phyloP scores from a whole-genome alignment of 2,888 invertebrate species.

The Meteorus colon region DNA sequence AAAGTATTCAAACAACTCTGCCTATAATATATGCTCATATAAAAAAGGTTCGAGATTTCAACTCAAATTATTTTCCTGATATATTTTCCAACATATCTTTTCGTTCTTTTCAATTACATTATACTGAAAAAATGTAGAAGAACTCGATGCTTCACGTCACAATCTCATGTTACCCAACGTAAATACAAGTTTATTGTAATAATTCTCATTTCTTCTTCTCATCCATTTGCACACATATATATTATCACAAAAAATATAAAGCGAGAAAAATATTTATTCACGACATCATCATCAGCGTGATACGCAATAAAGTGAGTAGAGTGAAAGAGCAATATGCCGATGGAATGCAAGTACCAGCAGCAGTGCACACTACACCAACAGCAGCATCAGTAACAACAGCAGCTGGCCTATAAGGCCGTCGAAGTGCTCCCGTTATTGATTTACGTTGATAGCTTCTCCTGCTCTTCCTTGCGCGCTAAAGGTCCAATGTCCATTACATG shows the following conservation, averaged over 20 bases:
- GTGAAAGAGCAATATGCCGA: constrained; percentile 53
- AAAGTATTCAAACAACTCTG: constrained; percentile 3
- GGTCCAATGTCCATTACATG: constrained; percentile 10
- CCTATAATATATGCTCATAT: not conserved
- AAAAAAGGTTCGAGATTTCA: too few relatives aligned
- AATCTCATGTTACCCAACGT: too few relatives aligned
- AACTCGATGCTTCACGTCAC: not conserved
- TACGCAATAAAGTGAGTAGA: constrained; percentile 57
- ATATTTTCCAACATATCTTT: too few relatives aligned
- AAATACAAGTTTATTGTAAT: not conserved
- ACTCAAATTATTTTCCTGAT: too few relatives aligned
- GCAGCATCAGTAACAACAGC: constrained; percentile 53
- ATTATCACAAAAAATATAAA: constrained; percentile 13
- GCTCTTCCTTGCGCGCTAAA: constrained; percentile 43
- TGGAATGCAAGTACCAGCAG: constrained; percentile 58
- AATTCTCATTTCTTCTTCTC: not conserved
- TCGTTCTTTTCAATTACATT: too few relatives aligned
- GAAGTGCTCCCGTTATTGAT: constrained; percentile 69
- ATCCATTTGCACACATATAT: not conserved
- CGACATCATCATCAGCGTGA: constrained; percentile 56
- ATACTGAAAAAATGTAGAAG: not conserved
- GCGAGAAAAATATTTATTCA: constrained; percentile 57
- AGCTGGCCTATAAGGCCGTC: constrained; percentile 67
- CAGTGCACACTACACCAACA: constrained; percentile 44
- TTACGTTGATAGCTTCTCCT: constrained; percentile 68